Evolutionary conservation across 2,888 invertebrate genomes (phyloP).

Genomic region (Hirtodrosophila alboralis): DNA sequence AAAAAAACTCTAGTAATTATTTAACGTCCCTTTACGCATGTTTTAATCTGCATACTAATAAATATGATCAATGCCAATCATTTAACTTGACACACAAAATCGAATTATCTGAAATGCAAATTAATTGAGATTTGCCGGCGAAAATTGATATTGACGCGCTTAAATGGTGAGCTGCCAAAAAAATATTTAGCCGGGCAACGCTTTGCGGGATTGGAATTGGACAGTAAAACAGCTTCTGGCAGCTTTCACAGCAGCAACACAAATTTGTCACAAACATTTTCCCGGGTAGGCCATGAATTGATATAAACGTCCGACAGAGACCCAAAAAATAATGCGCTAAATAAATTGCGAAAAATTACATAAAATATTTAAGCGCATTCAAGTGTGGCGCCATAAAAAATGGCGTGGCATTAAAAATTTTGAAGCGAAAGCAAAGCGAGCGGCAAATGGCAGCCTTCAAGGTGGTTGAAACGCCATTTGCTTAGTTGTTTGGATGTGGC

Average conservation of each 20-base stretch:
- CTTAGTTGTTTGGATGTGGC: constrained; percentile 1
- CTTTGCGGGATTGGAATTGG: constrained; percentile 42
- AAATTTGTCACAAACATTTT: constrained; percentile 64
- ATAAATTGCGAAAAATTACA: constrained; percentile 80
- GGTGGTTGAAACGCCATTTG: constrained; percentile 60
- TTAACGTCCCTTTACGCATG: constrained; percentile 13
- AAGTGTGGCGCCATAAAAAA: constrained; percentile 78
- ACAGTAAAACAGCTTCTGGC: constrained; percentile 13
- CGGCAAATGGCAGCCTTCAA: constrained; percentile 64
- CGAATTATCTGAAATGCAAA: constrained; percentile 62
- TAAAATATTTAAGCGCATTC: constrained; percentile 80
- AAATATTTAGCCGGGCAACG: constrained; percentile 15
- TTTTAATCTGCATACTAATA: constrained; percentile 13
- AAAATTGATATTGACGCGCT: constrained; percentile 70
- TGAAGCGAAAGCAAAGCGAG: constrained; percentile 72
- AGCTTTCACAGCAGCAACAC: constrained; percentile 5
- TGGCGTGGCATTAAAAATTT: constrained; percentile 76
- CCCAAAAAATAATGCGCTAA: constrained; percentile 73
- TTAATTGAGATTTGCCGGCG: constrained; percentile 63
- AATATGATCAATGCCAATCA: constrained; percentile 58
- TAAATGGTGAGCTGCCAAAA: constrained; percentile 47
- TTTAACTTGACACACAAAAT: constrained; percentile 52
- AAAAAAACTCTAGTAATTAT: too few species aligned
- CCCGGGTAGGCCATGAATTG: constrained; percentile 53
- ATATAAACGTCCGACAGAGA: constrained; percentile 63